Evolutionary conservation across 2,797 vertebrate genomes (phyloP).

Genomic region (Malacoctenus gilli): DNA sequence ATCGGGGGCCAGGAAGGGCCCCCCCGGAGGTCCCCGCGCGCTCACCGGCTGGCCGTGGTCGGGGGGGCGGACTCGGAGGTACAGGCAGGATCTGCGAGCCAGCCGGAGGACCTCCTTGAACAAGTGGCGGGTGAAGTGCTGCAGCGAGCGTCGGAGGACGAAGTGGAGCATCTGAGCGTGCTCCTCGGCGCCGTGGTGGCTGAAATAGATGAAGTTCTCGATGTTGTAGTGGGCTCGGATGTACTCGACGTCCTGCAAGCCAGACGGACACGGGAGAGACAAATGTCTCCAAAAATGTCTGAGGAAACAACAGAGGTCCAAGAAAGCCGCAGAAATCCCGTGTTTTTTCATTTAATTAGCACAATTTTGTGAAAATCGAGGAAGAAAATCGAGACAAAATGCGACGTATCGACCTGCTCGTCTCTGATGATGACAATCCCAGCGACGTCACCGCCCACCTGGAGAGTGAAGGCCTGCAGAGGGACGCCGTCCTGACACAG

Average conservation of each 20-base stretch:
- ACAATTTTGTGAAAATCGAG: too few relatives aligned
- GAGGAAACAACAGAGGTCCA: too few relatives aligned
- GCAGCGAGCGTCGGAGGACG: constrained; percentile 82
- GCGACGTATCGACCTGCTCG: constrained; percentile 83
- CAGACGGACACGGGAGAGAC: background rate
- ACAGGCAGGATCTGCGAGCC: constrained; percentile 87
- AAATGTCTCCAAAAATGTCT: too few relatives aligned
- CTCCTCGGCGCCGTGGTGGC: constrained; percentile 83
- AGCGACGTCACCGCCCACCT: constrained; percentile 81
- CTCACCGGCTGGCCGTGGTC: constrained; percentile 79
- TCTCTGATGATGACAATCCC: constrained; percentile 86
- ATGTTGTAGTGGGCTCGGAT: constrained; percentile 89
- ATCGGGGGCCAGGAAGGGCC: constrained; percentile 13
- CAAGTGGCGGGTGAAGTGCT: constrained; percentile 83
- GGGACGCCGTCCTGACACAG: constrained; percentile 80
- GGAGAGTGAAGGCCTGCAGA: constrained; percentile 86
- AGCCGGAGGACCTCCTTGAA: constrained; percentile 91
- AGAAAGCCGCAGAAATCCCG: too few relatives aligned
- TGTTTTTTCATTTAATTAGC: too few relatives aligned
- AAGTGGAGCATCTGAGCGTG: constrained; percentile 89
- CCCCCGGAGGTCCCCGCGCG: background rate
- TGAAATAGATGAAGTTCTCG: constrained; percentile 92
- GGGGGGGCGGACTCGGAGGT: constrained; percentile 83
- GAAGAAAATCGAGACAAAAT: background rate
- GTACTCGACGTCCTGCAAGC: constrained; percentile 87